Conservation (phyloP, 2,888 invertebrate species). For the Drosophila buzzatii region DNA sequence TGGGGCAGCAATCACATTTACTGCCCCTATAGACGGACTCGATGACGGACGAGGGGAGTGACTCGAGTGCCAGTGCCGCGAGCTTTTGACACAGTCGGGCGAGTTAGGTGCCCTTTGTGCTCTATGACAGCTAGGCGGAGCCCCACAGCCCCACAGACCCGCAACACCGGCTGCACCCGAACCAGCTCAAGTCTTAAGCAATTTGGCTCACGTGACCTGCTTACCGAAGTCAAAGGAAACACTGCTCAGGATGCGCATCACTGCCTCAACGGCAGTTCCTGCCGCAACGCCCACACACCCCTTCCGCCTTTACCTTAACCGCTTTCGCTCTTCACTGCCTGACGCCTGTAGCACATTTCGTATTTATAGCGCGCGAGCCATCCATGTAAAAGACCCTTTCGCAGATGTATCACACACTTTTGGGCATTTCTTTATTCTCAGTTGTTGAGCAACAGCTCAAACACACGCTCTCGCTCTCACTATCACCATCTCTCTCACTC, state of each 20-base stretch:
- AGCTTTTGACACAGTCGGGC: constrained; percentile 11
- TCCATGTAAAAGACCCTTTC: constrained; percentile 44
- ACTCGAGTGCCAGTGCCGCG: constrained; percentile 18
- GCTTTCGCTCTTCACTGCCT: not conserved
- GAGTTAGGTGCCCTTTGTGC: not conserved
- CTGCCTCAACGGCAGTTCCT: constrained; percentile 22
- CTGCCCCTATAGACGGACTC: constrained; percentile 46
- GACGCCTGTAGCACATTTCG: constrained; percentile 47
- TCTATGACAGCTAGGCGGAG: constrained; percentile 1
- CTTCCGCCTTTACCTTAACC: not conserved
- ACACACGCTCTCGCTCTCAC: not conserved
- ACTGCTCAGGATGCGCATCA: constrained; percentile 53
- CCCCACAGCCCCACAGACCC: not conserved
- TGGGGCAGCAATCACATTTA: constrained; percentile 66
- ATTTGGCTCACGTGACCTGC: constrained; percentile 76
- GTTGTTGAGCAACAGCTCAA: constrained; percentile 48
- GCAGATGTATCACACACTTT: constrained; percentile 75
- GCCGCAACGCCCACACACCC: not conserved
- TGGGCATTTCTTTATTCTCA: constrained; percentile 51
- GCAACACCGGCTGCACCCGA: too few relatives aligned
- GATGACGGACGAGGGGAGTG: constrained; percentile 22
- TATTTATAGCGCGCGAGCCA: constrained; percentile 51
- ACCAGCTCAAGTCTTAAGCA: constrained; percentile 47
- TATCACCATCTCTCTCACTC: not conserved
- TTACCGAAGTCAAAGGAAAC: constrained; percentile 62